Evolutionary conservation across 1,140 invertebrate species (phyloP).

Genomic region (Calephelis nemesis): DNA sequence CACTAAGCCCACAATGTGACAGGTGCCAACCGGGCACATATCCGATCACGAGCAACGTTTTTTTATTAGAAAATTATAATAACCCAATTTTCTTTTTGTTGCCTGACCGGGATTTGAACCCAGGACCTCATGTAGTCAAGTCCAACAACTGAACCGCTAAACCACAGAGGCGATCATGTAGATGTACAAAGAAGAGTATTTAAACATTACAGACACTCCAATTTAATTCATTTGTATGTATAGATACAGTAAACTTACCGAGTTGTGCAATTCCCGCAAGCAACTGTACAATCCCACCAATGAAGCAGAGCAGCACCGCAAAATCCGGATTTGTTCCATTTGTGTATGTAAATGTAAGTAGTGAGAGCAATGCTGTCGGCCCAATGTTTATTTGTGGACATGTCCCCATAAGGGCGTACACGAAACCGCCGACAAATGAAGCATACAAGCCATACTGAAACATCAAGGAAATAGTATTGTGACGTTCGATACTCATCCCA

Average conservation of each 20-base stretch:
- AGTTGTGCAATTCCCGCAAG: slow-evolving; percentile 85
- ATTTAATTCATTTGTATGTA: neutral
- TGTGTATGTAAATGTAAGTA: slow-evolving; percentile 84
- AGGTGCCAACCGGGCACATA: no score
- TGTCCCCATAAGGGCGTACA: slow-evolving; percentile 91
- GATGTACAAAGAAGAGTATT: no score
- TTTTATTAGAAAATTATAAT: no score
- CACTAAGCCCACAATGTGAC: no score
- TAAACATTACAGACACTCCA: no score
- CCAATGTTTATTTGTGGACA: slow-evolving; percentile 91
- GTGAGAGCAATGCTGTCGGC: slow-evolving; percentile 87
- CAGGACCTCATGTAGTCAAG: no score
- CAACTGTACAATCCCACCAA: slow-evolving; percentile 86
- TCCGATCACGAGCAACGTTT: no score
- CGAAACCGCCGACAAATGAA: slow-evolving; percentile 89
- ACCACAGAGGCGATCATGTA: no score
- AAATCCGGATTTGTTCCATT: slow-evolving; percentile 81
- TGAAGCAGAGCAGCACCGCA: slow-evolving; percentile 87
- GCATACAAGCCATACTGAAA: slow-evolving; percentile 92
- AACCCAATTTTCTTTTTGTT: no score
- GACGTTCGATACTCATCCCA: no score
- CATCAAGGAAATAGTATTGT: slow-evolving; percentile 24
- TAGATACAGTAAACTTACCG: slow-evolving; percentile 61
- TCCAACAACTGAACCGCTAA: no score
- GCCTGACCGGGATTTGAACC: no score